Base-by-base conservation (phyloP, 2,888 invertebrate genomes). In the Orchesella flavescens region DNA sequence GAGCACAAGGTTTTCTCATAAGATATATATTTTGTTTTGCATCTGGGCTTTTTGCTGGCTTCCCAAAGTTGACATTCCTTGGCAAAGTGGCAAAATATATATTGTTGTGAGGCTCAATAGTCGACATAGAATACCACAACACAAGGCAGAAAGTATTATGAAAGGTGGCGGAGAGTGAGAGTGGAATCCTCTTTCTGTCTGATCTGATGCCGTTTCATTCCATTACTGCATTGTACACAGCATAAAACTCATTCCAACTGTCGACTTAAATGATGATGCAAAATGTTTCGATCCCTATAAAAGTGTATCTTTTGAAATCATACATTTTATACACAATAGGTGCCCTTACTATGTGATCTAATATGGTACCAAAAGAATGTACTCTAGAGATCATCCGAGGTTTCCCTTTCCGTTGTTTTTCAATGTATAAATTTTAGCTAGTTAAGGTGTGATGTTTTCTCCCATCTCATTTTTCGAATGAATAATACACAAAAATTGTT, bases 21-120 rank as follows among this genome's bases (percentile, higher is more conserved):
- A 34, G 34, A 34, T 34, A 34, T 34, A 34, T 34, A 34, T 34
- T 34, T 34, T 34, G 34, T 34, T 34, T 34, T 34, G 23, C 63
- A 15, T n/a, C 15, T 34, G 59, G 59, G 59, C 59, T 59, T 9
- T 68, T 9, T 68, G 76, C 53, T 73, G 44, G 21, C 61, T 21
- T 43, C 59, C 44, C 63, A 49, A 34, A 71, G 55, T 61, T 71
- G 78, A 78, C 71, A 78, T 78, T 78, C 78, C 63, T 78, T 78
- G 78, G 78, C 78, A 78, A 71, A 72, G 17, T 49, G 44, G 61
- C 68, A 55, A 69, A 59, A 69, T 71, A 71, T 71, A 71, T 23
- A 23, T n/a, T 43, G n/a, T 57, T 68, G 76, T 55, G 57, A 19
- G 21, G 44, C 55, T 57, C 63, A 71, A 19, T 43, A 34, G 43